These are phyloP conservation scores for Scaptomyza flava DNA, from an alignment of 2,888 invertebrate species.

Conservation along the genomic window DNA sequence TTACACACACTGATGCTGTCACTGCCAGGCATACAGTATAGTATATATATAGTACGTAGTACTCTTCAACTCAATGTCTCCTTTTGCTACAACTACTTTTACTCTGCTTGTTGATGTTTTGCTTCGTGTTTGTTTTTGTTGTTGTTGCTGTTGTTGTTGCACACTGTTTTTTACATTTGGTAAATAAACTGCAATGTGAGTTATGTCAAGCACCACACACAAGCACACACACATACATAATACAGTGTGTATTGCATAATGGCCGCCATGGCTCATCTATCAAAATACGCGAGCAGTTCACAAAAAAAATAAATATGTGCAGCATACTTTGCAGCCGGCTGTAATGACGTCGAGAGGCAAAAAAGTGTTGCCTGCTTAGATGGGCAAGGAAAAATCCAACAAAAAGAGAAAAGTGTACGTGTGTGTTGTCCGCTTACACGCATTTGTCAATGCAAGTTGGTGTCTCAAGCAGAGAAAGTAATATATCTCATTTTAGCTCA, in stretches of 20 bases:
- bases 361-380: slow-evolving; percentile 43
- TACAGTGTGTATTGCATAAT: slow-evolving; percentile 67
- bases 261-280: slow-evolving; percentile 78
- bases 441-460: slow-evolving; percentile 57
- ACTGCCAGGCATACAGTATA: slow-evolving; percentile 53
- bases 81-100: slow-evolving; percentile 27
- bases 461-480: slow-evolving; percentile 24
- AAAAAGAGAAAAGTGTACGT: too few species aligned
- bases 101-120: slow-evolving; percentile 58
- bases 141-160: slow-evolving; percentile 41
- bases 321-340: slow-evolving; percentile 65
- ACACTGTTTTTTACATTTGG: slow-evolving; percentile 73
- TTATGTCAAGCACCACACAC: slow-evolving; percentile 68
- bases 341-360: slow-evolving; percentile 36
- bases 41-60: neutral
- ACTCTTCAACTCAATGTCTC: slow-evolving; percentile 41
- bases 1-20: slow-evolving; percentile 74
- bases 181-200: slow-evolving; percentile 78
- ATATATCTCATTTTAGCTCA: slow-evolving; percentile 2
- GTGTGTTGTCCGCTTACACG: slow-evolving; percentile 61
- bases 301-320: slow-evolving; percentile 47
- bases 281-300: slow-evolving; percentile 65
- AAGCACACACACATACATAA: slow-evolving; percentile 14
- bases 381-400: slow-evolving; percentile 13
- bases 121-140: slow-evolving; percentile 50